Percentiles rank a stretch among this genome's conserved stretches.
phyloP scores from a whole-genome alignment of 1,140 invertebrate genomes.

The roundworm (Caenorhabditis elegans) region DNA sequence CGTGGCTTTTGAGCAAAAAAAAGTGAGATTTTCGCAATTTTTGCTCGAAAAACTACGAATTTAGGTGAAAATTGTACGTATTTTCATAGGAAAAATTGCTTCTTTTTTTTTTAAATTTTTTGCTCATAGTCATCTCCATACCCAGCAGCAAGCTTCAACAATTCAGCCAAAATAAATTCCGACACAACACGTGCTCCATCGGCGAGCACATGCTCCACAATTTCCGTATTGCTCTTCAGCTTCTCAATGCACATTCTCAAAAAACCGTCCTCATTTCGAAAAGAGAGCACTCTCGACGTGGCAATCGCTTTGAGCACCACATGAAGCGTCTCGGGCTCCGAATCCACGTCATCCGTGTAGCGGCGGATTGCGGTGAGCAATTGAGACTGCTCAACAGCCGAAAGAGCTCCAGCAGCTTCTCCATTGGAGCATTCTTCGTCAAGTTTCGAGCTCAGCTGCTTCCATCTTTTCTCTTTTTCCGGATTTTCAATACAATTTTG shows the following conservation, averaged over 20 bases:
- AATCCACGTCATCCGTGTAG: neutral
- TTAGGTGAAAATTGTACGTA: too few relatives aligned
- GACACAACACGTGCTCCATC: neutral
- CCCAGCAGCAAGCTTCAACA: neutral
- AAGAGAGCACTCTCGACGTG: neutral
- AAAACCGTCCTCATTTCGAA: neutral
- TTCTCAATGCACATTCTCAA: neutral
- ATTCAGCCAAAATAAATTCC: neutral
- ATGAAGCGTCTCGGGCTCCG: neutral
- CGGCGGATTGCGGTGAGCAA: neutral
- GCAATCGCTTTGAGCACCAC: neutral
- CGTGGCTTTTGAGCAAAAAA: too few relatives aligned
- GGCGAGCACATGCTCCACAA: neutral
- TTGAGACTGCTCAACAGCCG: neutral
- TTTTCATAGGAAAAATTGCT: neutral
- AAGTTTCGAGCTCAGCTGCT: neutral
- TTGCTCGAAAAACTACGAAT: too few relatives aligned
- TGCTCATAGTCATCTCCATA: neutral
- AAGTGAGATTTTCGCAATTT: too few relatives aligned
- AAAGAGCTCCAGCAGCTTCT: slow-evolving; percentile 1
- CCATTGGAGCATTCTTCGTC: slow-evolving; percentile 13
- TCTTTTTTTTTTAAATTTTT: too few relatives aligned
- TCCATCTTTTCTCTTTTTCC: slow-evolving; percentile 7
- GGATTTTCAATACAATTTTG: slow-evolving; percentile 20
- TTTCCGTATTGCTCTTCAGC: neutral